Evolutionary conservation across 2,888 invertebrate genomes (phyloP), one percentile per base, ranked within the genome.

Genomic region (Eumerus sabulonum): DNA sequence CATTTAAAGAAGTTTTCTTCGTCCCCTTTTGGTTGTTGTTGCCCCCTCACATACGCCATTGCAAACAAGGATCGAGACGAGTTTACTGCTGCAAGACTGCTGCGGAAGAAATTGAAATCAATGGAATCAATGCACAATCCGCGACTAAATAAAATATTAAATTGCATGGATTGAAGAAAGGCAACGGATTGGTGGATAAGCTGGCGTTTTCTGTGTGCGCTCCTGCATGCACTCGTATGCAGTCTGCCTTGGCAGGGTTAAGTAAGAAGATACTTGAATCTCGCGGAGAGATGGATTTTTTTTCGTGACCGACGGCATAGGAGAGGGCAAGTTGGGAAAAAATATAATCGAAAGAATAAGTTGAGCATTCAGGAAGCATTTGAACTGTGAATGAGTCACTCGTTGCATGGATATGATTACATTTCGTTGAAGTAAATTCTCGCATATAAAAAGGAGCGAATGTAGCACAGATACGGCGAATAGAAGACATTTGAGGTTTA

Each of bases 51-150:
- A 27, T 7, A 27, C 13, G 9, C 19, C n/a, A 48, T 54, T 47
- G 14, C 66, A 54, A 17, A 48, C 44, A 50, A 16, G 16, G 48
- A 59, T 53, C 63, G 57, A 72, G 56, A 59, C 63, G 57, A 72
- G 56, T 72, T 67, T 72, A 57, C 40, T 56, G n/a, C n/a, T n/a
- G n/a, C 59, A 60, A 59, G 48, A 45, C 56, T 60, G n/a, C 27
- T 27, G 48, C 45, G 70, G 50, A 70, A 70, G 67, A 19, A 56
- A 79, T 74, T 70, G 64, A 74, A 79, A 68, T 74, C 79, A 70
- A 64, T 70, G 64, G 70, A 79, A 79, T 79, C 79, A 79, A 74
- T 74, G 73, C 79, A 74, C 74, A 79, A 79, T 79, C 79, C 68
- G 64, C 38, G 59, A 27, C 74, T 60, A 70, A 70, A 79, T 79